Evolutionary conservation across 1,140 invertebrate genomes (phyloP), one percentile per base, ranked within the genome.

Genomic region (Ips typographus): DNA sequence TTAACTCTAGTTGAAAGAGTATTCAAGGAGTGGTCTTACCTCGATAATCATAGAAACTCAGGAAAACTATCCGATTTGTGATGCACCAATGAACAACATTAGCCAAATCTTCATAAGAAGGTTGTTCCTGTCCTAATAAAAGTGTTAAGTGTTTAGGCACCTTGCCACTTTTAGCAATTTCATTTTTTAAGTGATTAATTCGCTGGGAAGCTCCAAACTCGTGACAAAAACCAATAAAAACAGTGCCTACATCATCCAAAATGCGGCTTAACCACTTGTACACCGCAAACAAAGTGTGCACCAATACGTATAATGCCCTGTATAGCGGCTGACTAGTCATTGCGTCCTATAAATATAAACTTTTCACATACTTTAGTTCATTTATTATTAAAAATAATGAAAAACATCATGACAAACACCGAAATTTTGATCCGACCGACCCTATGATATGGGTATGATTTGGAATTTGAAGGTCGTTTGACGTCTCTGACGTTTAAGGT

Each of bases 11-110:
- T 22, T 22, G 22, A 22, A 22, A 22, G 22, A 22, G 22, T 22
- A 22, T 22, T 22, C 22, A 22, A 22, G 22, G 22, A 22, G 22
- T 22, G 22, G 22, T 72, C 82, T 84, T 68, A 90, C 90, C 89
- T 82, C 84, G 84, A 75, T 85, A 80, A 80, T 90, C 89, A 77
- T 90, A 87, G 75, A 91, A 89, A 76, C 86, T 90, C 73, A 91
- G 78, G 78, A 84, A 87, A 52, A 85, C 81, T 73, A 91, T 85
- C 73, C 85, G 85, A 71, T 85, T 80, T 40, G 84, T 80, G 39
- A 89, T 76, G 79, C 85, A 87, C 89, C 89, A 91, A 36, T 85
- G 80, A 56, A 90, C 82, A 52, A 91, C 74, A 55, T 83, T 85
- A 43, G 85, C 83, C 62, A 90, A 79, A 75, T 86, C 83, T 40